These are phyloP conservation scores for Spisula subtruncata DNA, from an alignment of 2,888 invertebrate genomes.

Conservation along the genomic window DNA sequence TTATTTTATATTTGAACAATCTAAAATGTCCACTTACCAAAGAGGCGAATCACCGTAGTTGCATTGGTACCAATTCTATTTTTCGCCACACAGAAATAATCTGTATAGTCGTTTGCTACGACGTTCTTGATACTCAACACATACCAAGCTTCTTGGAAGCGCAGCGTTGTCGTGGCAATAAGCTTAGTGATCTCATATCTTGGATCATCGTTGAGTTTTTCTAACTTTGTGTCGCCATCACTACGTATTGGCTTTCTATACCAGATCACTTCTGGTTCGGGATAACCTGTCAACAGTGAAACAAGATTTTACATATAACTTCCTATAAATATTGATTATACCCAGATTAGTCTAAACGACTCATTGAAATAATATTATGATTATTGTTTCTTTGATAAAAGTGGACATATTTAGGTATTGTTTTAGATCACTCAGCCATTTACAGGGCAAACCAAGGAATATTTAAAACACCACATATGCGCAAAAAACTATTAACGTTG, in stretches of 20 bases:
- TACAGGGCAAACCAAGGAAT: too few species aligned
- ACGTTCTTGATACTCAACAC: slow-evolving; percentile 86
- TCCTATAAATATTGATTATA: too few species aligned
- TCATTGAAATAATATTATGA: too few species aligned
- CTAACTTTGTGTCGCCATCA: slow-evolving; percentile 65
- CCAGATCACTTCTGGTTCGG: slow-evolving; percentile 84
- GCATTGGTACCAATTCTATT: slow-evolving; percentile 80
- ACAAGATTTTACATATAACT: too few species aligned
- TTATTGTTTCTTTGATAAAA: too few species aligned
- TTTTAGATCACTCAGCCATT: too few species aligned
- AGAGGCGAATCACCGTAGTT: slow-evolving; percentile 78
- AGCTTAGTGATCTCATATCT: slow-evolving; percentile 84
- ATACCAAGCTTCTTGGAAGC: slow-evolving; percentile 84
- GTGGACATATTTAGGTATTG: too few species aligned
- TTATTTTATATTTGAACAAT: too few species aligned
- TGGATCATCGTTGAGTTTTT: slow-evolving; percentile 82
- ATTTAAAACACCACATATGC: too few species aligned
- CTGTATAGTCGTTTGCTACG: slow-evolving; percentile 84
- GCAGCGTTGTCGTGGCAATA: slow-evolving; percentile 76
- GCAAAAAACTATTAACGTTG: too few species aligned
- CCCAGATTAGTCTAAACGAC: too few species aligned
- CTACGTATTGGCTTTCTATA: slow-evolving; percentile 71
- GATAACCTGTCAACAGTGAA: slow-evolving; percentile 79
- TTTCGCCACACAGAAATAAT: slow-evolving; percentile 83
- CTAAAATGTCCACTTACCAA: slow-evolving; percentile 78